Percentiles rank a stretch among this genome's conserved stretches.
Evolutionary conservation across 2,888 invertebrate species (phyloP).

Genomic region (Lasius platythorax): DNA sequence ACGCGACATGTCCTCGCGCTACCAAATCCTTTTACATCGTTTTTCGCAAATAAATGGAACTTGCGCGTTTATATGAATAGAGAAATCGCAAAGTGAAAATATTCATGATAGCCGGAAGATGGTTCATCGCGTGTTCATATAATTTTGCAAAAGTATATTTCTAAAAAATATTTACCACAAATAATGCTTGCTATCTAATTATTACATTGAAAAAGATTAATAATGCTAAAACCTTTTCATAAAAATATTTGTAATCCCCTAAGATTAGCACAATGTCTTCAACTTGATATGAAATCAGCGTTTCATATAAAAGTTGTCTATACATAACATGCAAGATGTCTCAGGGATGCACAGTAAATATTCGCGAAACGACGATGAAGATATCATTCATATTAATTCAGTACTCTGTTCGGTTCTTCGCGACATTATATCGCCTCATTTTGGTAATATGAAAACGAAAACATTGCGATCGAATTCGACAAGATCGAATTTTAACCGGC

Average conservation of each 20-base stretch:
- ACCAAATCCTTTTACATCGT: slow-evolving; percentile 15
- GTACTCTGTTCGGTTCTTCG: slow-evolving; percentile 28
- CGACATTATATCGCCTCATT: slow-evolving; percentile 13
- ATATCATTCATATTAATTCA: slow-evolving; percentile 47
- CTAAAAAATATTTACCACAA: neutral
- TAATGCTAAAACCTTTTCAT: neutral
- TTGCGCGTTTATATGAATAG: neutral
- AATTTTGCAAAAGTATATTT: slow-evolving; percentile 6
- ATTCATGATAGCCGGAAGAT: neutral
- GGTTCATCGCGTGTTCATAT: neutral
- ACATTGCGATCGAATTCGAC: neutral
- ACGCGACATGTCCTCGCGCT: slow-evolving; percentile 46
- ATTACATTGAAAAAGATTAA: neutral
- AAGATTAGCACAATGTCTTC: neutral
- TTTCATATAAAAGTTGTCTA: neutral
- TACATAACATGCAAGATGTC: slow-evolving; percentile 9
- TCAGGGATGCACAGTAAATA: slow-evolving; percentile 3
- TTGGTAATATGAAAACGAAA: slow-evolving; percentile 31
- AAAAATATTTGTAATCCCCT: neutral
- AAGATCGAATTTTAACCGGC: slow-evolving; percentile 43
- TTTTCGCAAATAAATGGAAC: slow-evolving; percentile 13
- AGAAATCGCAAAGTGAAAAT: slow-evolving; percentile 14
- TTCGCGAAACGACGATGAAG: slow-evolving; percentile 15
- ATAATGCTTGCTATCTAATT: neutral
- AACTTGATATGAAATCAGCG: neutral